Evolutionary conservation across 2,113 vertebrate species (phyloP).

Genomic region (Nesogale talazaci): DNA sequence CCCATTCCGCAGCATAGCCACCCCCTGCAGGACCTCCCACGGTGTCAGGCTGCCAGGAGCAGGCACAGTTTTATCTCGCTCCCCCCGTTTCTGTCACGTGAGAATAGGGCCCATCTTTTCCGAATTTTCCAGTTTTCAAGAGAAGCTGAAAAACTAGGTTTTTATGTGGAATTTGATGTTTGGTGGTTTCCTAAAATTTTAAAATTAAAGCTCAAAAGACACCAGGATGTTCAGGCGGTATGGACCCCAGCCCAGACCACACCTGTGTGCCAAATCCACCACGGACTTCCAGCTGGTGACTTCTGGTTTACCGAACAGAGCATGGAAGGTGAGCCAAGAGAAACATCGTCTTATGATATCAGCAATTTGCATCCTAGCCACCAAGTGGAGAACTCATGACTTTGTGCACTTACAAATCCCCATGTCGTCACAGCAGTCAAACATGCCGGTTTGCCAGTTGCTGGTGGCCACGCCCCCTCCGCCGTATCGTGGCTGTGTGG

Average conservation of each 20-base stretch:
- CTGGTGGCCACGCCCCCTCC: neutral
- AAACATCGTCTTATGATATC: neutral
- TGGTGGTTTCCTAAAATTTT: neutral
- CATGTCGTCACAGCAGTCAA: conserved; percentile 75
- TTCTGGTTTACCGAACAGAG: neutral
- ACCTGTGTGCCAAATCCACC: neutral
- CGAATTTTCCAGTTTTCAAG: neutral
- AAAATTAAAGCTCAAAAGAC: conserved; percentile 2
- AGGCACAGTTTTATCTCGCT: too few species aligned
- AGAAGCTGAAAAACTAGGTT: conserved; percentile 2
- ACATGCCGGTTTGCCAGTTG: conserved; percentile 84
- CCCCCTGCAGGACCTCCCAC: too few species aligned
- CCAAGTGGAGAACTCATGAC: neutral
- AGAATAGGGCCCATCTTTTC: neutral
- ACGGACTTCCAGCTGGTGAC: neutral
- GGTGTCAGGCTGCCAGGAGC: too few species aligned
- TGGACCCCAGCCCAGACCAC: neutral
- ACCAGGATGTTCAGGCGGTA: neutral
- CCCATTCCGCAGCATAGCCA: too few species aligned
- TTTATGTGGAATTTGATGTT: conserved; percentile 30
- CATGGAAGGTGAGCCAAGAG: neutral
- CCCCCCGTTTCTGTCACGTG: neutral
- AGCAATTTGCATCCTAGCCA: neutral
- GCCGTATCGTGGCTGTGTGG: conserved; percentile 63
- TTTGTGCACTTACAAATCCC: conserved; percentile 81